Evolutionary conservation across 2,888 invertebrate genomes (phyloP).

Genomic region (Drosophila fungiperda): DNA sequence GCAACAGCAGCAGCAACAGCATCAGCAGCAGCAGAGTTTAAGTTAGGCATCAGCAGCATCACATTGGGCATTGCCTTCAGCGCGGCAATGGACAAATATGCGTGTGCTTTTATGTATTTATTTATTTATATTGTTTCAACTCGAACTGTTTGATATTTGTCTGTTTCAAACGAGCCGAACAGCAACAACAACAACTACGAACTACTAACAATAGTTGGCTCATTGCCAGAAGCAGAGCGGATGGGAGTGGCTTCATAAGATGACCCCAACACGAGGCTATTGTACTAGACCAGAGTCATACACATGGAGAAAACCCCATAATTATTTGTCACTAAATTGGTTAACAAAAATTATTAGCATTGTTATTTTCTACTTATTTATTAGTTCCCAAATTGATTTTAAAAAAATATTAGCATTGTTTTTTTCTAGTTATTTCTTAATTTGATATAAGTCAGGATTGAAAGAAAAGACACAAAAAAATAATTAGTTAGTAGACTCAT

Average conservation of each 20-base stretch:
- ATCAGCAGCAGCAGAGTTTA: constrained; percentile 2
- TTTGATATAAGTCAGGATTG: background rate
- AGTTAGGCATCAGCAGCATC: constrained; percentile 28
- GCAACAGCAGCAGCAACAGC: constrained; percentile 19
- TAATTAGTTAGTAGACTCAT: too few relatives aligned
- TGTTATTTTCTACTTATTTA: background rate
- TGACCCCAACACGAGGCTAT: constrained; percentile 31
- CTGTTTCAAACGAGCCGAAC: constrained; percentile 47
- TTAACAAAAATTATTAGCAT: background rate
- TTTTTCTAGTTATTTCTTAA: background rate
- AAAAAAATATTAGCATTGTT: background rate
- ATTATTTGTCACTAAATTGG: too few relatives aligned
- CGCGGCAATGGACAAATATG: constrained; percentile 65
- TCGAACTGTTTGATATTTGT: constrained; percentile 54
- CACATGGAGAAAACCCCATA: background rate
- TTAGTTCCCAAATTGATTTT: background rate
- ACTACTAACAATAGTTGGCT: constrained; percentile 26
- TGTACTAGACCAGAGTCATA: background rate
- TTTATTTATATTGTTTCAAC: constrained; percentile 76
- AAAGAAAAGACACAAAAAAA: background rate
- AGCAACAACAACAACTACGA: constrained; percentile 1
- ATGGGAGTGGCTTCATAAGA: constrained; percentile 32
- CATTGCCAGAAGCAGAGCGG: constrained; percentile 39
- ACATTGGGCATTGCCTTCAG: constrained; percentile 68
- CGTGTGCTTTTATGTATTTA: constrained; percentile 64